phyloP scores from a whole-genome alignment of 2,113 vertebrate genomes.

The Alaudala cheleensis region DNA sequence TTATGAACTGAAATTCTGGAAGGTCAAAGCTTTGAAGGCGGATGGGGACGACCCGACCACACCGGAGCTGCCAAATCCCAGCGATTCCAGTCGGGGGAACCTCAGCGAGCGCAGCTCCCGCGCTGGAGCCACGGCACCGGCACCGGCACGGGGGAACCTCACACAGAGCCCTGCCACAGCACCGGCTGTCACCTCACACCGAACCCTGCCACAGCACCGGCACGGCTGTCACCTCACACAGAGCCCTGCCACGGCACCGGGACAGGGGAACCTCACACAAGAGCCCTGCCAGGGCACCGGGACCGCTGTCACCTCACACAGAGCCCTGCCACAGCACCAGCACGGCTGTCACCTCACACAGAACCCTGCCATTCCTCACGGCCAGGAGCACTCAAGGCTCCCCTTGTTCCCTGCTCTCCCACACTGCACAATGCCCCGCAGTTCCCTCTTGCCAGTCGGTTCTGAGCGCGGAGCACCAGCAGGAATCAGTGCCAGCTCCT shows the following conservation, averaged over 20 bases:
- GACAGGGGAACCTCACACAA: too few relatives aligned
- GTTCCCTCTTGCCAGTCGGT: background rate
- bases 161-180: too few relatives aligned
- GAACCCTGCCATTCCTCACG: conserved; percentile 30
- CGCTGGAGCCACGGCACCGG: too few relatives aligned
- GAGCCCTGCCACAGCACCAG: background rate
- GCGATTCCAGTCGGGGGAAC: background rate
- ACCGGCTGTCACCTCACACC: too few relatives aligned
- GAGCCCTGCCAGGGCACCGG: too few relatives aligned
- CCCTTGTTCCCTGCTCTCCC: background rate
- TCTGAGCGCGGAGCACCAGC: background rate
- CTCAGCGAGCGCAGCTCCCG: background rate
- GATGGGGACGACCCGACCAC: accelerated
- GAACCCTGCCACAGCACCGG: too few relatives aligned
- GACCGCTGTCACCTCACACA: too few relatives aligned
- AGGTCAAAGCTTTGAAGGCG: background rate
- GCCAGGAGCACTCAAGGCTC: conserved; percentile 16
- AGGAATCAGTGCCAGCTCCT: background rate
- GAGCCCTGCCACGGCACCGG: conserved; percentile 24
- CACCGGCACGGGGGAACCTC: too few relatives aligned
- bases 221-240: conserved; percentile 33
- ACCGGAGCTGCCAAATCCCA: background rate
- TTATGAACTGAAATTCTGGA: background rate
- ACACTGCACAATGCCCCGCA: background rate
- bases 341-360: conserved; percentile 34